Base-by-base conservation (phyloP, 37 sponge, comb jelly and placozoan genomes). In the Diacarnus erythraeanus region DNA sequence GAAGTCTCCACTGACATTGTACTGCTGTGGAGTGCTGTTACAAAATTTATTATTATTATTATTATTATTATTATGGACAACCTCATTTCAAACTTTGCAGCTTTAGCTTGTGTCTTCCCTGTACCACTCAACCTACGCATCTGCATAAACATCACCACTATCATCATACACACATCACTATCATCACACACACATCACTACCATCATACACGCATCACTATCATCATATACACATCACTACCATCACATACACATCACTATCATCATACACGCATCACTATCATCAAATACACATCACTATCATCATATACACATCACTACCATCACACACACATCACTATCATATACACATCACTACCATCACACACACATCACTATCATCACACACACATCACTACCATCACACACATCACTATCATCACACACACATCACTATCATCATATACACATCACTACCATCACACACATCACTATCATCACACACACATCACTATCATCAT, bases 111-210 rank as follows among this genome's bases (percentile, higher is more conserved):
- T 2, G 80, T 74, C 69, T 93, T 93, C 22, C 90, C 94, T 22
- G 84, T 86, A 17, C 94, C 94, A 93, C 91, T 89, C 42, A 93
- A 73, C 26, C 41, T 78, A 25, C 72, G 34, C 73, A 88, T 8
- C 77, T 84, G 23, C 20, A 75, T 20, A 3, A 6, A 69, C 25
- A 47, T n/a, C n/a, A n/a, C 10, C 0, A 1, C 30, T 79, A 0
- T 10, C 40, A 20, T n/a, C 1, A 33, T 42, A 76, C 38, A 76
- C 43, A 25, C 64, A 30, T 17, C 15, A 5, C 33, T 67, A 38
- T 22, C 42, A 59, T 26, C 44, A 36, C 9, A 9, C 9, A 64
- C 65, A 8, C n/a, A 9, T 64, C 25, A 18, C 65, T 20, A 18
- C 30, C 9, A 25, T 64, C n/a, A n/a, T n/a, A n/a, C n/a, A n/a